Conservation (phyloP, 35 echinoderm and acorn worm species). For the Ophiothrix spiculata region DNA sequence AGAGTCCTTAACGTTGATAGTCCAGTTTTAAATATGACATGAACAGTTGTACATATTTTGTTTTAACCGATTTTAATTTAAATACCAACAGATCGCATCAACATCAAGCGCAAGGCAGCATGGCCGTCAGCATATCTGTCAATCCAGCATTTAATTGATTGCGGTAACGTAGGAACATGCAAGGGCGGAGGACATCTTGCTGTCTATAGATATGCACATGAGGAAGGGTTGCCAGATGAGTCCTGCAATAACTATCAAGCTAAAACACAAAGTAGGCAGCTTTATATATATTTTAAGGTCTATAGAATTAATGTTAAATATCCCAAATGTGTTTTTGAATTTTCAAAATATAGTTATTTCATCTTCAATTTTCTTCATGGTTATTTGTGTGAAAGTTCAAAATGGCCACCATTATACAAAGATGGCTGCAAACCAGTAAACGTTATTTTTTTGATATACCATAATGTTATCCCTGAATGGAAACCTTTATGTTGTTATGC, state of each 20-base stretch:
- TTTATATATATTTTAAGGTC: background rate
- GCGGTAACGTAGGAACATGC: conserved; percentile 78
- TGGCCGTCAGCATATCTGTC: conserved; percentile 86
- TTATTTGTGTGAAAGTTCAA: too few relatives aligned
- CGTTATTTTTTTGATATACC: too few relatives aligned
- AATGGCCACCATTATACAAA: too few relatives aligned
- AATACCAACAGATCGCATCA: conserved; percentile 78
- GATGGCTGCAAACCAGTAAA: too few relatives aligned
- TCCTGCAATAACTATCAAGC: conserved; percentile 98
- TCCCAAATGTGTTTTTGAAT: too few relatives aligned
- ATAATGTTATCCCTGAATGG: too few relatives aligned
- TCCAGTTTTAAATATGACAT: background rate
- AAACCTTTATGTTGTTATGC: too few relatives aligned
- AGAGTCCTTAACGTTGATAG: too few relatives aligned
- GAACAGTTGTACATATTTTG: background rate
- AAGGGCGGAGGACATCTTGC: conserved; percentile 63
- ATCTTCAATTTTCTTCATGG: too few relatives aligned
- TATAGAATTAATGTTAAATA: background rate
- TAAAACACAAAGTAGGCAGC: conserved; percentile 68
- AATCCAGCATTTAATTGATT: conserved; percentile 87
- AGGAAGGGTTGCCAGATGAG: conserved; percentile 88
- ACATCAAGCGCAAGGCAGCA: conserved; percentile 74
- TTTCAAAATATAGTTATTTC: too few relatives aligned
- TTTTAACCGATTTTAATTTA: too few relatives aligned
- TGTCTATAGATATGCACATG: conserved; percentile 83